Evolutionary conservation across 2,113 vertebrate genomes (phyloP).

Genomic region (Gavia stellata): DNA sequence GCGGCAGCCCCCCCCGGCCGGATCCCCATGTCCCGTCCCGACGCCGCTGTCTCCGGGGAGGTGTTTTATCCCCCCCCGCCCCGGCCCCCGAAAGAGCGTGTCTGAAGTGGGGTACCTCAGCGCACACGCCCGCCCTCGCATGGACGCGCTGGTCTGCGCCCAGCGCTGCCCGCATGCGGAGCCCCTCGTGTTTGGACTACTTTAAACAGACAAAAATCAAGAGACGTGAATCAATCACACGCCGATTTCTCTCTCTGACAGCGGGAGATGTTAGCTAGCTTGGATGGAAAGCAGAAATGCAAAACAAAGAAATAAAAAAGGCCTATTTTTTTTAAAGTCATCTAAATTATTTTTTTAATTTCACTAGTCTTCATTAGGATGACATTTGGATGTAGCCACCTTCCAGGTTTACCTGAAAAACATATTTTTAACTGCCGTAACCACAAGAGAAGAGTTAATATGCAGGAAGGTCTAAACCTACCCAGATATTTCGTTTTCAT

Average conservation of each 20-base stretch:
- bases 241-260: background rate
- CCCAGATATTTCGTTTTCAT: background rate
- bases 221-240: accelerated
- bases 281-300: background rate
- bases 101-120: background rate
- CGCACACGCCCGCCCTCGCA: background rate
- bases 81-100: too few species aligned
- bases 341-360: background rate
- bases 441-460: background rate
- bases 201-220: accelerated
- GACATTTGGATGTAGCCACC: background rate
- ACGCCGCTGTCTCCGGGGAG: too few species aligned
- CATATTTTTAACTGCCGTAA: background rate
- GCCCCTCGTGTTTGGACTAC: accelerated
- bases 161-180: background rate
- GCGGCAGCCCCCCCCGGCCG: background rate
- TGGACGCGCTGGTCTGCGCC: background rate
- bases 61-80: too few species aligned
- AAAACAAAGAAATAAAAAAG: background rate
- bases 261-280: too few species aligned
- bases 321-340: background rate
- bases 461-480: background rate
- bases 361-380: background rate
- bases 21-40: too few species aligned
- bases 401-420: background rate